phyloP scores from a whole-genome alignment of 2,888 invertebrate species.

The Baccha elongata region DNA sequence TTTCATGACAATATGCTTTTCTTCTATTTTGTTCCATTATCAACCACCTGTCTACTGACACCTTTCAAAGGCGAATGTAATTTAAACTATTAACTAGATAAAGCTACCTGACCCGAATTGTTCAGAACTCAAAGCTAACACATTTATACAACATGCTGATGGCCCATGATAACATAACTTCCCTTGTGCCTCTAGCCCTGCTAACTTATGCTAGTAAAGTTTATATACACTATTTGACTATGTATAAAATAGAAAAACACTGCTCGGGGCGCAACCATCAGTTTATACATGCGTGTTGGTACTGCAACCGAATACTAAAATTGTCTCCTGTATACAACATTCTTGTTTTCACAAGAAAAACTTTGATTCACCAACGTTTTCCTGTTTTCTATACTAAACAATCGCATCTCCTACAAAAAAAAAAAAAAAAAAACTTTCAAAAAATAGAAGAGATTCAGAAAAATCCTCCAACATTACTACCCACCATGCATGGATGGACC shows the following conservation, averaged over 20 bases:
- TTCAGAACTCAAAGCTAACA: conserved; percentile 4
- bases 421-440: conserved; percentile 17
- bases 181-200: background rate
- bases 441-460: background rate
- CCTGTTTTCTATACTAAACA: conserved; percentile 31
- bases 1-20: no score
- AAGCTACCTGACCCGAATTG: conserved; percentile 65
- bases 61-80: conserved; percentile 50
- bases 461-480: conserved; percentile 38
- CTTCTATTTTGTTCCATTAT: no score
- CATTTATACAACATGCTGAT: conserved; percentile 1
- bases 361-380: conserved; percentile 62
- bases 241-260: conserved; percentile 20
- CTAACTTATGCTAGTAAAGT: conserved; percentile 16
- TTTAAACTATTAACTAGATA: conserved; percentile 67
- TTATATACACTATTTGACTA: background rate
- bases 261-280: conserved; percentile 15
- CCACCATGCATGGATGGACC: conserved; percentile 66
- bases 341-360: conserved; percentile 52
- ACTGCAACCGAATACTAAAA: conserved; percentile 72
- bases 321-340: conserved; percentile 45
- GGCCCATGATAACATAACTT: background rate
- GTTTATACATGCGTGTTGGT: conserved; percentile 57
- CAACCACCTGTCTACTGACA: background rate
- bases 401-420: background rate